phyloP scores from a whole-genome alignment of 2,113 vertebrate species.

The Cheirogaleus medius region DNA sequence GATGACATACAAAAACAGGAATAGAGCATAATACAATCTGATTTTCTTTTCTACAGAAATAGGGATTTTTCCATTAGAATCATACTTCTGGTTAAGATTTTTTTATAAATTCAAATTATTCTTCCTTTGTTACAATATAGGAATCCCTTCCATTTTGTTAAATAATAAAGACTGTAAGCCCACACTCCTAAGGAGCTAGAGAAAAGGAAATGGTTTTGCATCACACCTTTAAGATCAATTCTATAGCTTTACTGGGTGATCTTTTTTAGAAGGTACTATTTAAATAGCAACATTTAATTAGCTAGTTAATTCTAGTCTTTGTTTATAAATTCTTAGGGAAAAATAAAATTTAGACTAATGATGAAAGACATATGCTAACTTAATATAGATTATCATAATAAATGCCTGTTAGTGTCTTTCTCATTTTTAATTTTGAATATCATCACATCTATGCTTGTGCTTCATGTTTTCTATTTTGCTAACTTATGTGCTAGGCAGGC shows the following conservation, averaged over 20 bases:
- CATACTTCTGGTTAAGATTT: background rate
- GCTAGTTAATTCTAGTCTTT: conserved; percentile 23
- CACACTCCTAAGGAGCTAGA: background rate
- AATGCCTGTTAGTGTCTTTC: conserved; percentile 5
- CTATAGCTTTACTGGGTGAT: background rate
- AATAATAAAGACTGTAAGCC: background rate
- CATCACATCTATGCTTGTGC: background rate
- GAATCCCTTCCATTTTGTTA: background rate
- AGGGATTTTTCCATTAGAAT: background rate
- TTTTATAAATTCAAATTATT: background rate
- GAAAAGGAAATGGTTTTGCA: background rate
- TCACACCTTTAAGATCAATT: background rate
- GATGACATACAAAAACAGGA: background rate
- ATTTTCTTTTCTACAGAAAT: background rate
- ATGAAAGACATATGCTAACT: conserved; percentile 39
- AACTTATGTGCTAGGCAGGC: background rate
- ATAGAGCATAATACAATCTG: background rate
- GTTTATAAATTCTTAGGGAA: conserved; percentile 45
- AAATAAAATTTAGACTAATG: conserved; percentile 42
- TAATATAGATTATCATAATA: conserved; percentile 24
- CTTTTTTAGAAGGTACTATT: background rate
- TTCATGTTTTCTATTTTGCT: conserved; percentile 39
- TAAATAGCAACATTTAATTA: background rate
- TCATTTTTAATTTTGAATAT: conserved; percentile 44
- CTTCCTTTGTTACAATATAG: background rate